phyloP scores from a whole-genome alignment of 2,797 vertebrate genomes.

The Pterois miles region DNA sequence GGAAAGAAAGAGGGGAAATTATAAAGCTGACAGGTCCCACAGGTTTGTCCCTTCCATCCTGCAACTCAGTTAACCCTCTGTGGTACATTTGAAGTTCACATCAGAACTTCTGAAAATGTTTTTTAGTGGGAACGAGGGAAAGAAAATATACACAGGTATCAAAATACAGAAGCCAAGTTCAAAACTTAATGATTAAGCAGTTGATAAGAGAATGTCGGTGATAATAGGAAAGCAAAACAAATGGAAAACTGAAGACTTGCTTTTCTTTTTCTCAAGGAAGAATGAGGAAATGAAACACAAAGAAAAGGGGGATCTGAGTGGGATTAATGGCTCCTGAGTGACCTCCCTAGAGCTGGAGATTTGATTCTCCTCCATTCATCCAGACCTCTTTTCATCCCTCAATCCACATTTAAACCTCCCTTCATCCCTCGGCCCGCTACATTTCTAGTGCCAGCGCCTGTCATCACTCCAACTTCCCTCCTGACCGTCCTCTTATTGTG shows the following conservation, averaged over 20 bases:
- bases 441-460: slow-evolving; percentile 24
- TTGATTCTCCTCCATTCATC: slow-evolving; percentile 43
- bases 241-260: neutral
- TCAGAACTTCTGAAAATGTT: slow-evolving; percentile 27
- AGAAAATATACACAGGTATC: slow-evolving; percentile 17
- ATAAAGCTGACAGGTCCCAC: slow-evolving; percentile 49
- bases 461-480: slow-evolving; percentile 37
- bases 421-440: slow-evolving; percentile 19
- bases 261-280: slow-evolving; percentile 23
- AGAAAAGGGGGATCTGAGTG: slow-evolving; percentile 44
- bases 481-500: slow-evolving; percentile 26
- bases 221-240: slow-evolving; percentile 15
- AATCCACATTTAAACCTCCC: slow-evolving; percentile 51
- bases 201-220: neutral
- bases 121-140: neutral
- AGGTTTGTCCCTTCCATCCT: slow-evolving; percentile 36
- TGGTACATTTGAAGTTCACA: slow-evolving; percentile 40
- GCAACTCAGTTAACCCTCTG: slow-evolving; percentile 45
- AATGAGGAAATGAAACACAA: slow-evolving; percentile 67
- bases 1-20: slow-evolving; percentile 17
- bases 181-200: neutral
- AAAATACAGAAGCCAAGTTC: slow-evolving; percentile 9
- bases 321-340: slow-evolving; percentile 60
- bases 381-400: slow-evolving; percentile 50
- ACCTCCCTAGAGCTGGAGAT: slow-evolving; percentile 55